A percentile compares a stretch with the other conserved stretches of the same genome.
Conservation (phyloP, 2,113 vertebrate species). For the Serilophus lunatus region DNA sequence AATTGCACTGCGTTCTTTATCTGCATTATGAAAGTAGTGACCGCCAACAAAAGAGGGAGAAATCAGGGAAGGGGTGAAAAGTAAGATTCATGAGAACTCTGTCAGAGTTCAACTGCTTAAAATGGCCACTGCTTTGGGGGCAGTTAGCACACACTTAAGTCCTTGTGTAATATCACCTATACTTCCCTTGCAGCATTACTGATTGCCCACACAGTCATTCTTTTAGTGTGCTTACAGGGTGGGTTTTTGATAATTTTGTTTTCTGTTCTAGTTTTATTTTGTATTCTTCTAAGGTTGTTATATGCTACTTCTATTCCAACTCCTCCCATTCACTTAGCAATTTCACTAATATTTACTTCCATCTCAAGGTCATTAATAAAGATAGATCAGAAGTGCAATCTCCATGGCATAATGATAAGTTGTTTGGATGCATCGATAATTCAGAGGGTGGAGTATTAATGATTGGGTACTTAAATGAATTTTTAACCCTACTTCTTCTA, state of each 20-base stretch:
- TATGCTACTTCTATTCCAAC: not conserved
- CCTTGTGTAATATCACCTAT: not conserved
- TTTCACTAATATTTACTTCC: constrained; percentile 16
- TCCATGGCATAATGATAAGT: not conserved
- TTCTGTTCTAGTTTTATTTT: not conserved
- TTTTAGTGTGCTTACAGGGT: not conserved
- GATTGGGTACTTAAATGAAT: not conserved
- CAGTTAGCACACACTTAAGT: not conserved
- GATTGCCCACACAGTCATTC: not conserved
- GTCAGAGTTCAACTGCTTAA: not conserved
- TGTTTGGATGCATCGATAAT: not conserved
- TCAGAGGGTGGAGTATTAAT: constrained; percentile 23
- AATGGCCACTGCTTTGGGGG: not conserved
- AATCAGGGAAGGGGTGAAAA: not conserved
- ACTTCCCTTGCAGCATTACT: not conserved
- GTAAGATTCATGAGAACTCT: not conserved
- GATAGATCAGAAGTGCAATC: not conserved
- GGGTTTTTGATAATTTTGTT: not conserved
- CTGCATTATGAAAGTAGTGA: not conserved
- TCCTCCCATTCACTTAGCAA: not conserved
- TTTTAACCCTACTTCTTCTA: not conserved
- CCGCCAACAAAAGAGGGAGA: not conserved
- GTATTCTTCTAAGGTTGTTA: not conserved
- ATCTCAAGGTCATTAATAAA: not conserved
- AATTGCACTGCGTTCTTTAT: not conserved